These are phyloP conservation scores for Florisuga fusca DNA, from an alignment of 2,797 vertebrate species.

Conservation along the genomic window DNA sequence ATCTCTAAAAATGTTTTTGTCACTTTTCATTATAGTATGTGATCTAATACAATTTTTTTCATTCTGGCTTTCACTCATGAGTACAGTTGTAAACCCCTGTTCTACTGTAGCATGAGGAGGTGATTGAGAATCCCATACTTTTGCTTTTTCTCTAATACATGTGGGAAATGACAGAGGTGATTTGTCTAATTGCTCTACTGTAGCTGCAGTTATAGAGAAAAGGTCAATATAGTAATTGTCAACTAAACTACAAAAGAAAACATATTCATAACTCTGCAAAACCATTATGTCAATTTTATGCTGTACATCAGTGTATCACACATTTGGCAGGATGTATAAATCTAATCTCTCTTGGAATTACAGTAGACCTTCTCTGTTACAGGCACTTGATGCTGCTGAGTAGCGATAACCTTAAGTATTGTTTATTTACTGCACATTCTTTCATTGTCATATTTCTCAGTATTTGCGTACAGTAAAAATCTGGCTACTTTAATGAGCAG, in stretches of 20 bases:
- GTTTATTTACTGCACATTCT: conserved; percentile 73
- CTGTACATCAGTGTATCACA: conserved; percentile 65
- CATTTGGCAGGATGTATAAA: conserved; percentile 70
- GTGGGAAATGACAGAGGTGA: conserved; percentile 1
- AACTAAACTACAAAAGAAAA: conserved; percentile 80
- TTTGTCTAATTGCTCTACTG: conserved; percentile 80
- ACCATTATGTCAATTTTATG: conserved; percentile 75
- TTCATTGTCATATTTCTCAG: conserved; percentile 67
- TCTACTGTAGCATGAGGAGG: background rate
- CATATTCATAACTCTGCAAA: conserved; percentile 70
- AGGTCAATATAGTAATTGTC: conserved; percentile 83
- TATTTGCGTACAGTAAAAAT: conserved; percentile 56
- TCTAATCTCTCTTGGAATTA: conserved; percentile 69
- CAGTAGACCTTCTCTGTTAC: conserved; percentile 46
- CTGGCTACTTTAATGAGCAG: background rate
- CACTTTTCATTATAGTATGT: background rate
- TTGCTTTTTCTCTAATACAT: conserved; percentile 44
- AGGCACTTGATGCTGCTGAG: conserved; percentile 63
- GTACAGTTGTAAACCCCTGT: background rate
- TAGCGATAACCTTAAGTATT: conserved; percentile 74
- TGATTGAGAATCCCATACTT: background rate
- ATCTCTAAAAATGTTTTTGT: background rate
- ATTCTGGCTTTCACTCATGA: background rate
- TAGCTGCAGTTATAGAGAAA: conserved; percentile 84
- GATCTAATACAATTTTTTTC: background rate